Conservation (phyloP, 1,140 invertebrate genomes). For the Cyclina sinensis region DNA sequence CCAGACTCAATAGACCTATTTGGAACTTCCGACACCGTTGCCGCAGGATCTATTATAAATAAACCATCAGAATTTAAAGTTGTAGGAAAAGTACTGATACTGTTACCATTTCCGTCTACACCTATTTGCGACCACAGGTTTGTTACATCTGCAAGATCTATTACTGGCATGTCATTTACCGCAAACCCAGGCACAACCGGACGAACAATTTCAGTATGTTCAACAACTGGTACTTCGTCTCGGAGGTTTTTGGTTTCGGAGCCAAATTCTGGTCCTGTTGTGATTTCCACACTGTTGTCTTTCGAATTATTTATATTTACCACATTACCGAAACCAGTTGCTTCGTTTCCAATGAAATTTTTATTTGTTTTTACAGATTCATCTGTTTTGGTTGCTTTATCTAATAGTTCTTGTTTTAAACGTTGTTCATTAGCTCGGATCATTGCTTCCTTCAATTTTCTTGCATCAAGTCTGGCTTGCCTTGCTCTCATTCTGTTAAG, state of each 20-base stretch:
- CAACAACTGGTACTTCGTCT: not conserved
- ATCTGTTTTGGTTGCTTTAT: no score
- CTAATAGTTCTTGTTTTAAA: not conserved
- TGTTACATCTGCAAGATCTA: not conserved
- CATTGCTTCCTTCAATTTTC: not conserved
- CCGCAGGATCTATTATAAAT: not conserved
- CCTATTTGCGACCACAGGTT: not conserved
- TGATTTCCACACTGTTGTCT: no score
- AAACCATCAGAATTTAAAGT: not conserved
- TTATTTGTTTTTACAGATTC: no score
- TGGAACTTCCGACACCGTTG: not conserved
- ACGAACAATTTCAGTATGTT: not conserved
- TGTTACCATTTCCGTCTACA: not conserved
- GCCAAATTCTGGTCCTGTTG: no score
- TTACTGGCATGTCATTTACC: not conserved
- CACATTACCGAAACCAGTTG: no score
- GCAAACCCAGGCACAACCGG: not conserved
- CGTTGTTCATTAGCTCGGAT: not conserved
- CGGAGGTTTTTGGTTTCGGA: no score
- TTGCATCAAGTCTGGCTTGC: not conserved
- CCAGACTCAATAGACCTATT: not conserved
- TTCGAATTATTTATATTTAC: no score
- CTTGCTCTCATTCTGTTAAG: not conserved
- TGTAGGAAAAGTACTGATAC: not conserved
- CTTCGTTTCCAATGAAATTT: no score